These are phyloP conservation scores for Drosophila busckii DNA, from an alignment of 1,140 invertebrate genomes.

Conservation along the genomic window DNA sequence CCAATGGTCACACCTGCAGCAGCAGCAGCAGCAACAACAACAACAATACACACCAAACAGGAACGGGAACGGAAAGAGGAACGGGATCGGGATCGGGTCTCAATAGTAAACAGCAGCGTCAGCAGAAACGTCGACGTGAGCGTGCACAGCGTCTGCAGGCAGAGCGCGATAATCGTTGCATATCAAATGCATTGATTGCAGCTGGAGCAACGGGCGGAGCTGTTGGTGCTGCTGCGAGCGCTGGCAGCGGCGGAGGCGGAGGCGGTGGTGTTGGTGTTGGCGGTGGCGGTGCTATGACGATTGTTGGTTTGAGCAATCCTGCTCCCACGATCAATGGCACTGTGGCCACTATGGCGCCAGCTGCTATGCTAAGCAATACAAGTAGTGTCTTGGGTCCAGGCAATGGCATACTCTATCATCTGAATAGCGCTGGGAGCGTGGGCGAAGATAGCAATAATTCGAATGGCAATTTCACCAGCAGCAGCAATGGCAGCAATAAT, in stretches of 20 bases:
- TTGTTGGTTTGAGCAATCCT: constrained; percentile 4
- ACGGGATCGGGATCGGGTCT: too few species aligned
- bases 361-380: constrained; percentile 79
- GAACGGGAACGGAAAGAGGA: too few species aligned
- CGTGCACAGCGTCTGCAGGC: constrained; percentile 91
- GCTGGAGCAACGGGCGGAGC: constrained; percentile 39
- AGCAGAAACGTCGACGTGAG: constrained; percentile 91
- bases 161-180: constrained; percentile 81
- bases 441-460: constrained; percentile 77
- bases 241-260: constrained; percentile 10
- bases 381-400: constrained; percentile 38
- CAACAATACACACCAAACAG: constrained; percentile 47
- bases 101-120: constrained; percentile 84
- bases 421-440: constrained; percentile 74
- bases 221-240: constrained; percentile 6
- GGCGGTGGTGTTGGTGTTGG: constrained; percentile 80
- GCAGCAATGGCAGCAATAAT: constrained; percentile 71
- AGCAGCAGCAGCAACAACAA: constrained; percentile 18
- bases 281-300: constrained; percentile 40
- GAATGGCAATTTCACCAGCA: constrained; percentile 75
- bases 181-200: constrained; percentile 41
- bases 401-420: constrained; percentile 59
- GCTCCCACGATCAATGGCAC: constrained; percentile 5
- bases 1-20: constrained; percentile 23
- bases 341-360: constrained; percentile 67